Base-by-base conservation (phyloP, 2,797 vertebrate genomes). In the Pseudochromis fuscus region DNA sequence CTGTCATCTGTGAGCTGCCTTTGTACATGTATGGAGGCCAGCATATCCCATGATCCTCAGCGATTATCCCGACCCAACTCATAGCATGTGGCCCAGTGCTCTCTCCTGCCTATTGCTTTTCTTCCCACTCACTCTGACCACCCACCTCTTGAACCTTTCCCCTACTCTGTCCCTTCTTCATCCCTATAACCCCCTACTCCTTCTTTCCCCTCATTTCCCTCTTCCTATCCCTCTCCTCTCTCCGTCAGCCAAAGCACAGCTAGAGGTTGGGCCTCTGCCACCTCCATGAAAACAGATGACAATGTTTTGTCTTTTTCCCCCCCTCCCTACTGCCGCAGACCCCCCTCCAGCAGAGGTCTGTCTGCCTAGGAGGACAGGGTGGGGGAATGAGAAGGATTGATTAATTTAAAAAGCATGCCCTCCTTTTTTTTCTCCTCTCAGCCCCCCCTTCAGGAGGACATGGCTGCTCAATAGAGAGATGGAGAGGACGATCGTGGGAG, bases 201-300 rank as follows among this genome's bases (percentile, higher is more conserved):
- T 75, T 16, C 31, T 66, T 59, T 24, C 33, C 30, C 27, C 69
- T 23, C 21, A 18, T 13, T 49, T 37, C 12, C 16, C 35, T 16
- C 16, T 37, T 21, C 40, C 40, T 19, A n/a, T n/a, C n/a, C n/a
- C 30, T 49, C 33, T 76, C 23, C 56, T 65, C 40, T 28, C 48
- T 45, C 28, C 55, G 7, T 7, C 15, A 52, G 74, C 85, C 79
- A 83, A 80, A 69, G 71, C 89, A 79, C 90, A 90, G 86, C 77
- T 24, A 90, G 84, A 48, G 52, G 66, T 75, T 83, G 83, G 79
- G 79, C 64, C 75, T 79, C 48, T 83, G 87, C 85, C 86, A 90
- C 81, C 75, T 79, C 69, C 70, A 66, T 83, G 81, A 89, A 87
- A 91, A 87, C 87, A 91, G 83, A 88, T 74, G 79, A 90, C 79